Evolutionary conservation across 2,113 vertebrate species (phyloP), one percentile per base, ranked within the genome.

Genomic region (Sylvia atricapilla): DNA sequence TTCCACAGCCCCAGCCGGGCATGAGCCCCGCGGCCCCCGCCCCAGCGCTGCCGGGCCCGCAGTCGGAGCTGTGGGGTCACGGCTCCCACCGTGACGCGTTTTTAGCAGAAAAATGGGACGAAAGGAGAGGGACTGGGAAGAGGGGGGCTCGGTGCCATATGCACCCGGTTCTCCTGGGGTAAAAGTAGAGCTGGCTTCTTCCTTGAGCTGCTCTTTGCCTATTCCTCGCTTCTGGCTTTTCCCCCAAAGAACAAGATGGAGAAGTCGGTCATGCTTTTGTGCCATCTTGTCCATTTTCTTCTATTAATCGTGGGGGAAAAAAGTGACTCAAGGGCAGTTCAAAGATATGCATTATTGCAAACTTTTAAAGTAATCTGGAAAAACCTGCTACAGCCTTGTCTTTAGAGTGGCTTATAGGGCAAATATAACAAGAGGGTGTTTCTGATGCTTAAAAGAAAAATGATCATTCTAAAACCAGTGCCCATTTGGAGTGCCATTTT

Each of bases 11-110:
- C 72, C 6, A 5, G 75, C 20, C 3, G 53, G 68, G 28, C 30
- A 1, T 0, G 25, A 41, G 39, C 41, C 41, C 3, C 46, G n/a
- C 70, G 3, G 49, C 2, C 27, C 27, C 24, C 27, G 10, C 27
- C 60, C 46, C 1, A 3, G 46, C 49, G 12, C 50, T 8, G 67
- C 39, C 33, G 35, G 46, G 64, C 74, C 63, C 64, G 6, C 11
- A 7, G 4, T 2, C 11, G 4, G 43, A 3, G 55, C 43, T 56
- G 18, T 0, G 43, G 46, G 80, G 67, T 62, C 70, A 1, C 56
- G 0, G 70, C 43, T 37, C 9, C 5, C 33, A 1, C 41, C 0
- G 28, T 3, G 13, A 6, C 7, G 78, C 9, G 15, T 3, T 41
- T 35, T 14, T 8, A 13, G 69, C 66, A 11, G n/a, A 30, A 77